Evolutionary conservation across 2,888 invertebrate species (phyloP).

Genomic region (Mallateleia sp.): DNA sequence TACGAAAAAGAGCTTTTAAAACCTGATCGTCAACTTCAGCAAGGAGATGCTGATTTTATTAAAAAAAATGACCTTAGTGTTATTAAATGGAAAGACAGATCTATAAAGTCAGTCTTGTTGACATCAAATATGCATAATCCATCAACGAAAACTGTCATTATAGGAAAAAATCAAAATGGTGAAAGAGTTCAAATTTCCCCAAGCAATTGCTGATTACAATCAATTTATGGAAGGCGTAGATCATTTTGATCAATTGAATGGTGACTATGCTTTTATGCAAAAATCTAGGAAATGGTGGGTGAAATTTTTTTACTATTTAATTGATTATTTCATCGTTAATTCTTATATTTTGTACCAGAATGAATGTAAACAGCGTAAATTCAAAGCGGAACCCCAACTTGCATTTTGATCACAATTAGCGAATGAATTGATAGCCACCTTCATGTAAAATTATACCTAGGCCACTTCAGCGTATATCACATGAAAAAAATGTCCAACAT

Average conservation of each 20-base stretch:
- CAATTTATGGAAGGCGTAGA: slow-evolving; percentile 50
- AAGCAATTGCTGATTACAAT: slow-evolving; percentile 52
- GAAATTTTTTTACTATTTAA: slow-evolving; percentile 52
- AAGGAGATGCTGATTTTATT: slow-evolving; percentile 46
- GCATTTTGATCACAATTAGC: slow-evolving; percentile 26
- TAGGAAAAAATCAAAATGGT: slow-evolving; percentile 46
- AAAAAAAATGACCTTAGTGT: slow-evolving; percentile 45
- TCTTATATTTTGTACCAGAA: slow-evolving; percentile 40
- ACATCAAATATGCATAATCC: slow-evolving; percentile 58
- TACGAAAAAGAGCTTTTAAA: slow-evolving; percentile 30
- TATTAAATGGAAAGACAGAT: slow-evolving; percentile 67
- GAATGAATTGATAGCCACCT: slow-evolving; percentile 11
- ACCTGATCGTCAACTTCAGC: background rate
- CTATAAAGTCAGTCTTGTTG: slow-evolving; percentile 49
- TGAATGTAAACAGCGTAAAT: slow-evolving; percentile 1
- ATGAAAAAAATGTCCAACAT: background rate
- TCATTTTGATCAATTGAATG: slow-evolving; percentile 42
- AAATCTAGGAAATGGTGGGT: slow-evolving; percentile 62
- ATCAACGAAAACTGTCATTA: too few relatives aligned
- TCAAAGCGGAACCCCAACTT: slow-evolving; percentile 14
- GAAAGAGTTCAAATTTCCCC: slow-evolving; percentile 41
- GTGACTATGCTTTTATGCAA: slow-evolving; percentile 19
- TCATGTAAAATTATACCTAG: background rate
- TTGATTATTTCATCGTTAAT: slow-evolving; percentile 50
- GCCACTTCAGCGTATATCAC: background rate